A percentile compares a stretch with the other conserved stretches of the same genome.
phyloP scores from a whole-genome alignment of 2,113 vertebrate genomes.

The Tetrao urogallus region DNA sequence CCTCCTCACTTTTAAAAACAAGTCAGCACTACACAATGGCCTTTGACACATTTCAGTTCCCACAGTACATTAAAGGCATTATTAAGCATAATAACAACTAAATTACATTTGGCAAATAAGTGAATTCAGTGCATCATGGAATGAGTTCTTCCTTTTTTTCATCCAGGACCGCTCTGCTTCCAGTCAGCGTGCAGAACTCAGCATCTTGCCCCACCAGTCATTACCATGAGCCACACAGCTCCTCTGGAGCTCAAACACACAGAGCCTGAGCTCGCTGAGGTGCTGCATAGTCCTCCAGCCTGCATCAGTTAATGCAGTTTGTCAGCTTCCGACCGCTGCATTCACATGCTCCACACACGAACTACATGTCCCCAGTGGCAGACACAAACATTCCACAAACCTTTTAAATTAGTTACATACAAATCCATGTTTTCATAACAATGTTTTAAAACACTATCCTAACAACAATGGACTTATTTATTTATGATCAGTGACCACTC shows the following conservation, averaged over 20 bases:
- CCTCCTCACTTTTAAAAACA: not conserved
- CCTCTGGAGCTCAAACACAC: not conserved
- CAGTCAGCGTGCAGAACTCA: not conserved
- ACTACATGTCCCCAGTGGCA: not conserved
- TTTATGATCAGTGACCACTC: not conserved
- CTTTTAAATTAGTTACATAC: not conserved
- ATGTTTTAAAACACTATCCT: no score
- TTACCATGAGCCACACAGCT: not conserved
- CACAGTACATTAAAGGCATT: not conserved
- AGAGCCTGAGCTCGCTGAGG: not conserved
- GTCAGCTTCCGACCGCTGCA: not conserved
- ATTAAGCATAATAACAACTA: not conserved
- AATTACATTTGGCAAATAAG: not conserved
- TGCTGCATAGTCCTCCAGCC: not conserved
- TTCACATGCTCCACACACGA: accelerated
- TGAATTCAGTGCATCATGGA: not conserved
- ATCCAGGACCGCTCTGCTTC: not conserved
- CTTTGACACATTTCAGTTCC: not conserved
- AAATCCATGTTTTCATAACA: not conserved
- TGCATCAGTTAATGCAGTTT: not conserved
- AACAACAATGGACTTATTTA: not conserved
- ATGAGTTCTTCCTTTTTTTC: not conserved
- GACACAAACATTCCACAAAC: no score
- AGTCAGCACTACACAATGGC: not conserved
- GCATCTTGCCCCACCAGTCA: not conserved